phyloP scores from a whole-genome alignment of 2,797 vertebrate genomes.

The Alectoris magna region DNA sequence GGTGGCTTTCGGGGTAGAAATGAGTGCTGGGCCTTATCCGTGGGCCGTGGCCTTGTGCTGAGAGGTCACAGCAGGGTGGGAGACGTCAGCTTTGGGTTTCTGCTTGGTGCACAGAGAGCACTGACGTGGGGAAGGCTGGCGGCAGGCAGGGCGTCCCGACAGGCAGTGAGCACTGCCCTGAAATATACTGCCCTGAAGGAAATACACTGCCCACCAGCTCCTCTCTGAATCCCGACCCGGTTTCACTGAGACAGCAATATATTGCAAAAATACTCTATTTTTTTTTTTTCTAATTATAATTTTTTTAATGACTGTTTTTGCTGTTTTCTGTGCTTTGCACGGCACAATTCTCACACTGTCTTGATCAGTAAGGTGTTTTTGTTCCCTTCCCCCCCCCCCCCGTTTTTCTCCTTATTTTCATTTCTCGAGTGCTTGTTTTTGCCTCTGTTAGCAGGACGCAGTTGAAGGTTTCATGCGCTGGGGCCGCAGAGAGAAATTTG shows the following conservation, averaged over 20 bases:
- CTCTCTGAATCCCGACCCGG: background rate
- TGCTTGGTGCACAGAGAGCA: background rate
- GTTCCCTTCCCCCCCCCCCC: rapidly evolving
- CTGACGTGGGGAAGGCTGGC: rapidly evolving
- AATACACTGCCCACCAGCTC: no score
- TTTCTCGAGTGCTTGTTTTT: background rate
- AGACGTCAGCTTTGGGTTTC: background rate
- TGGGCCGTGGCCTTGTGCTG: background rate
- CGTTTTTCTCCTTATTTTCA: background rate
- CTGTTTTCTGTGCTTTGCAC: rapidly evolving
- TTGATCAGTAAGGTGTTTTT: background rate
- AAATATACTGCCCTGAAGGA: no score
- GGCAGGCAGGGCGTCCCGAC: rapidly evolving
- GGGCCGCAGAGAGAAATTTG: background rate
- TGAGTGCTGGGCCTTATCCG: background rate
- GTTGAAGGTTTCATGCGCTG: background rate
- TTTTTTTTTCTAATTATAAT: rapidly evolving
- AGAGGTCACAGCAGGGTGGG: background rate
- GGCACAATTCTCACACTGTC: background rate
- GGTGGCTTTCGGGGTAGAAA: background rate
- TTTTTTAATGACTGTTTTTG: background rate
- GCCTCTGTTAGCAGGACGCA: background rate
- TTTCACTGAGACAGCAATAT: background rate
- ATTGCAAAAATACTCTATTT: background rate
- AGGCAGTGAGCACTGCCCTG: background rate